A percentile compares a stretch with the other conserved stretches of the same genome.
Conservation (phyloP, 2,113 vertebrate species). For the Neoarius graeffei region DNA sequence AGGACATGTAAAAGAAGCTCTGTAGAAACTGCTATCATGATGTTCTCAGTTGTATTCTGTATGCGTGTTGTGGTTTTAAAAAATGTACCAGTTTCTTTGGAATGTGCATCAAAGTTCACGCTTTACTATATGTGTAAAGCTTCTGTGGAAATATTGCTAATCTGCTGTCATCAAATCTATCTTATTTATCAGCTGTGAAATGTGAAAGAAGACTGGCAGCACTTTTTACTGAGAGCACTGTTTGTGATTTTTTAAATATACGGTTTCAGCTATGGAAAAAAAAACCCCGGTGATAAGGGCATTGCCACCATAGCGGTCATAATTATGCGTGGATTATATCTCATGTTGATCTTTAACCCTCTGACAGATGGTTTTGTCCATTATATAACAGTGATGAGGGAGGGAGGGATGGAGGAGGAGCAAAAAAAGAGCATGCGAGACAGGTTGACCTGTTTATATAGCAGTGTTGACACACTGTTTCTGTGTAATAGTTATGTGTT, state of each 20-base stretch:
- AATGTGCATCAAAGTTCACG: background rate
- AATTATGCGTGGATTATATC: conserved; percentile 11
- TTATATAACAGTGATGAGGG: background rate
- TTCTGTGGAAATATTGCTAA: background rate
- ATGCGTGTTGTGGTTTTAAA: background rate
- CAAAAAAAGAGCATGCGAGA: background rate
- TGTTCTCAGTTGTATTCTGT: background rate
- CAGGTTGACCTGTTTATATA: conserved; percentile 32
- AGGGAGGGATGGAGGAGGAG: background rate
- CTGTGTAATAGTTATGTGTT: conserved; percentile 31
- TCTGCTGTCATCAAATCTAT: background rate
- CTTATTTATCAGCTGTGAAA: background rate
- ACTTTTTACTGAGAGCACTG: background rate
- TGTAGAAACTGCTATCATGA: background rate
- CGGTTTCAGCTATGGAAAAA: background rate
- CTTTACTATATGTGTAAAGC: background rate
- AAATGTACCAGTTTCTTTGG: conserved; percentile 1
- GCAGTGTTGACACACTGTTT: conserved; percentile 29
- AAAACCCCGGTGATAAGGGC: background rate
- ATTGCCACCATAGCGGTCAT: conserved; percentile 18
- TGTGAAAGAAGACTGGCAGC: background rate
- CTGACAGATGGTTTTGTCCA: conserved; percentile 17
- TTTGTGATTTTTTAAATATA: conserved; percentile 1
- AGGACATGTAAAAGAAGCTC: background rate
- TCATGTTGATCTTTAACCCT: conserved; percentile 23